Conservation (phyloP, 30 jellyfish, hydroid and myxozoan species). For the Calvadosia cruxmelitensis region DNA sequence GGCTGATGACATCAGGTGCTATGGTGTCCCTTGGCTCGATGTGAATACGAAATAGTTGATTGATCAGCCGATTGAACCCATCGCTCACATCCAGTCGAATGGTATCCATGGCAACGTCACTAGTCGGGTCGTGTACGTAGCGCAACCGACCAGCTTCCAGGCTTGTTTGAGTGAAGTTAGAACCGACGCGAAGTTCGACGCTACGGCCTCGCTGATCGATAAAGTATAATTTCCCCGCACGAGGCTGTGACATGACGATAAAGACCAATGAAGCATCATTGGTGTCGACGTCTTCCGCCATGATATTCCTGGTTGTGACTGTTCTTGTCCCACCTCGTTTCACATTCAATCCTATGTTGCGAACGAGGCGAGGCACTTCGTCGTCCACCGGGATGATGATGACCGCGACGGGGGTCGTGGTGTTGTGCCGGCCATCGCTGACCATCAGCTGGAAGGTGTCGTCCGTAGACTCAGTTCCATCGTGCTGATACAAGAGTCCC, state of each 20-base stretch:
- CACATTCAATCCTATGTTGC: conserved; percentile 61
- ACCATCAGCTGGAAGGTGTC: conserved; percentile 65
- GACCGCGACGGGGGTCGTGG: conserved; percentile 38
- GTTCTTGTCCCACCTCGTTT: conserved; percentile 79
- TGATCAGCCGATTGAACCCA: conserved; percentile 78
- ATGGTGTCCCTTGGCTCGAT: conserved; percentile 78
- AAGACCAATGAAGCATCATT: conserved; percentile 34
- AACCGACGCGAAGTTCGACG: conserved; percentile 52
- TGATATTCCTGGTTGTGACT: conserved; percentile 55
- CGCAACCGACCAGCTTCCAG: background rate
- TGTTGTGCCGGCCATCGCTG: conserved; percentile 81
- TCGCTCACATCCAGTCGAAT: conserved; percentile 88
- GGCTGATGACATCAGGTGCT: conserved; percentile 74
- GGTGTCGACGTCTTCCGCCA: conserved; percentile 80
- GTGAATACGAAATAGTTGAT: conserved; percentile 65
- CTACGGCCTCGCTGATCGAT: conserved; percentile 20
- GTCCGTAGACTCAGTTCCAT: conserved; percentile 71
- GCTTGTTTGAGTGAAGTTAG: conserved; percentile 73
- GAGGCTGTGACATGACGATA: conserved; percentile 54
- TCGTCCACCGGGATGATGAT: conserved; percentile 82
- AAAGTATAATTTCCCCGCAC: conserved; percentile 42
- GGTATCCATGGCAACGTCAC: conserved; percentile 18
- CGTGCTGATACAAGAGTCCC: conserved; percentile 76
- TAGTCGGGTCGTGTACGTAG: background rate
- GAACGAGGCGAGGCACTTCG: conserved; percentile 77